Evolutionary conservation across 2,888 invertebrate genomes (phyloP), one percentile per base, ranked within the genome.

Genomic region (Erebia aethiops): DNA sequence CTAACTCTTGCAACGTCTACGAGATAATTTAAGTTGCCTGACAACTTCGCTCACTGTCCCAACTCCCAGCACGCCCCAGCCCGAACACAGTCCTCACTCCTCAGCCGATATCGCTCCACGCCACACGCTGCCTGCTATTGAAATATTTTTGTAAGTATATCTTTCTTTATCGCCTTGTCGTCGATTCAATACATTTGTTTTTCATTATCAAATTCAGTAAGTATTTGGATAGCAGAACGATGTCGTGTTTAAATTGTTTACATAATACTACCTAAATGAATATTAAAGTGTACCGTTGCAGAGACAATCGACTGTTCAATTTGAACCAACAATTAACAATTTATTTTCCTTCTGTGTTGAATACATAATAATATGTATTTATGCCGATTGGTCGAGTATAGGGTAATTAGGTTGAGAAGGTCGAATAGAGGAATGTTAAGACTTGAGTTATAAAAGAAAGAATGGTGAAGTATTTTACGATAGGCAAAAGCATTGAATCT

Each of bases 71-170:
- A 64, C 26, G 46, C 35, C 26, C 18, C 18, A 62, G 66, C 8
- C 64, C n/a, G 69, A 58, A 58, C 62, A 43, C 67, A n/a, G 9
- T 46, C 35, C 7, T 35, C 11, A 11, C 46, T 46, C 10, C 56
- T 26, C 26, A 72, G 72, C 72, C 72, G 74, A 62, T 52, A 46
- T 62, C 64, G 65, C 11, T 68, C 74, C 65, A 68, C 72, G 67
- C 26, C 16, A 63, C 16, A 46, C 51, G 61, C 46, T 52, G 21
- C n/a, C 18, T 43, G 10, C 46, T 64, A 41, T 65, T 11, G 14
- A 49, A 62, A 21, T 49, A 62, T 14, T 16, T 54, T 63, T 60
- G 74, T 74, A 68, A 74, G 74, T 74, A 69, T 16, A 51, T 43
- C 18, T 62, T 66, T 49, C 63, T 64, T 60, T 67, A 61, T 16